Percentiles rank a stretch among this genome's conserved stretches.
These are phyloP conservation scores for Plusia festucae DNA, from an alignment of 2,888 invertebrate genomes.

Conservation along the genomic window DNA sequence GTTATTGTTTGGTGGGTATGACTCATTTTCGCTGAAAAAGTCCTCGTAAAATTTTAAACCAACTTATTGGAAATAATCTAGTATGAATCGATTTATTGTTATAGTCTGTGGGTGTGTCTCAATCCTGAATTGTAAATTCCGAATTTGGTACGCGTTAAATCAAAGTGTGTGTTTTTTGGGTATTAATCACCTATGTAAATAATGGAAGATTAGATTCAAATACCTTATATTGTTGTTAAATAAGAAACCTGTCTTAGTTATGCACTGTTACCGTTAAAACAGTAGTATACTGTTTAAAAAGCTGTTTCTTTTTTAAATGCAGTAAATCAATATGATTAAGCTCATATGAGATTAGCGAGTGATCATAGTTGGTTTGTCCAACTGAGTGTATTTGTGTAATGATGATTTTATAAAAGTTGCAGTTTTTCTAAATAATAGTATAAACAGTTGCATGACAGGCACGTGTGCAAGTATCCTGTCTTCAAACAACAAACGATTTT, in stretches of 20 bases:
- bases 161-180: neutral
- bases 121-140: neutral
- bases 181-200: neutral
- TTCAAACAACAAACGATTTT: neutral
- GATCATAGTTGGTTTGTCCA: too few species aligned
- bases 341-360: too few species aligned
- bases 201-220: too few species aligned
- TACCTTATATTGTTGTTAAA: too few species aligned
- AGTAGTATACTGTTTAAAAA: too few species aligned
- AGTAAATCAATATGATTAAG: too few species aligned
- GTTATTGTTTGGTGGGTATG: neutral
- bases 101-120: neutral
- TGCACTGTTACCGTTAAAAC: too few species aligned
- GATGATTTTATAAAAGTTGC: too few species aligned
- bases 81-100: neutral
- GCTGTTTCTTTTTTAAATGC: too few species aligned
- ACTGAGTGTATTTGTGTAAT: too few species aligned
- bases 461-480: neutral
- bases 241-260: too few species aligned
- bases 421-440: too few species aligned
- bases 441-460: neutral
- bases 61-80: neutral
- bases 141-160: neutral
- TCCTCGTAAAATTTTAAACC: neutral
- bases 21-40: neutral